Evolutionary conservation across 2,113 vertebrate genomes (phyloP).

Genomic region (Chlorodrepanis virens): DNA sequence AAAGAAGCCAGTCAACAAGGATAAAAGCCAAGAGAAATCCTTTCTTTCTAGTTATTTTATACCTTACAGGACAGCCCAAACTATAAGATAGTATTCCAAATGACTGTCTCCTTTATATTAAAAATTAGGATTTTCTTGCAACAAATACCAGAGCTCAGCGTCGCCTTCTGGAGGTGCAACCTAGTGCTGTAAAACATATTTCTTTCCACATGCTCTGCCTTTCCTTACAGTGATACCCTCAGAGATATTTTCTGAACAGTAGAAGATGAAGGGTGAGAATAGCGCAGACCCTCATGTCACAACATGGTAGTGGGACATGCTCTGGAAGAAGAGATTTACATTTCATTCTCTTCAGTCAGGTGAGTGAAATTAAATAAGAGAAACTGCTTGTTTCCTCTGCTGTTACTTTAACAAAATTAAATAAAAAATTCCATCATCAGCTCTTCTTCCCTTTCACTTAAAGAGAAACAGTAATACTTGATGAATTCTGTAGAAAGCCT

Average conservation of each 20-base stretch:
- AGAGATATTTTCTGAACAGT: not conserved
- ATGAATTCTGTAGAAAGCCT: not conserved
- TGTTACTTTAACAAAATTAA: not conserved
- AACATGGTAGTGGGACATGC: not conserved
- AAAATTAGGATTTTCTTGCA: not conserved
- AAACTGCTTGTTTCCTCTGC: not conserved
- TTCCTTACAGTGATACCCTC: not conserved
- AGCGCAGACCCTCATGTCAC: not conserved
- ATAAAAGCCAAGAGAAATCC: not conserved
- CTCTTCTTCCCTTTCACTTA: not conserved
- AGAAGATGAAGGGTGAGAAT: not conserved
- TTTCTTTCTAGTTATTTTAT: not conserved
- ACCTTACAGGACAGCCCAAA: not conserved
- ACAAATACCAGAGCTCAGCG: not conserved
- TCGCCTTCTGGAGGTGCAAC: rapidly evolving
- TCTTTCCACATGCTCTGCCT: not conserved
- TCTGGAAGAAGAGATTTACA: not conserved
- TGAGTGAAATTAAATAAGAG: not conserved
- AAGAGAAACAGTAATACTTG: not conserved
- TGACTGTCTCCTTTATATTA: not conserved
- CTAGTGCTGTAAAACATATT: not conserved
- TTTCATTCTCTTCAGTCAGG: not conserved
- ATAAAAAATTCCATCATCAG: rapidly evolving
- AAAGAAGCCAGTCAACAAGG: not conserved
- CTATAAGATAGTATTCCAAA: not conserved